Evolutionary conservation across 2,113 vertebrate genomes (phyloP), one percentile per base, ranked within the genome.

Genomic region (Meleagris gallopavo): DNA sequence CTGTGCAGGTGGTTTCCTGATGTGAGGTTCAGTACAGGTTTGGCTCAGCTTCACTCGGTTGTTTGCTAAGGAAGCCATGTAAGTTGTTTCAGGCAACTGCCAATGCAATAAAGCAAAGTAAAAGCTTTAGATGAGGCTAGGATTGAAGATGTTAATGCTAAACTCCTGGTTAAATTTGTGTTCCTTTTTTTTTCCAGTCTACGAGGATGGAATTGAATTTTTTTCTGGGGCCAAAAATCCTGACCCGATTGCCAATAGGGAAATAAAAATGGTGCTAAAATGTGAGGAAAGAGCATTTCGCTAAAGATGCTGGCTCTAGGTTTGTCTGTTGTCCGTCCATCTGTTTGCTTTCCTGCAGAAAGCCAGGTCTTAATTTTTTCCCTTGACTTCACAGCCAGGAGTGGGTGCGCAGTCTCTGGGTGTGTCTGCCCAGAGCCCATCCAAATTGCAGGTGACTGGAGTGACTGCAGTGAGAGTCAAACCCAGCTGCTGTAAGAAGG

Each of bases 181-280:
- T 58, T 78, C 52, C 7, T 16, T 46, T 57, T 57, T 38, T 10
- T 36, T 4, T 57, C 77, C 25, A 13, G 7, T 12, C 4, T 70
- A 0, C 36, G 34, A 70, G 46, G 4, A 10, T 22, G 41, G 52
- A 15, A 16, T 36, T 88, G 30, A 40, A 3, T 93, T 78, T 89
- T 41, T 74, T 9, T 87, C 83, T 91, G 83, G 46, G n/a, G 66
- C 6, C 22, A 57, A 83, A 88, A 93, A 72, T 88, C 69, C 18
- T 11, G 89, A 67, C 62, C 40, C 22, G 64, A 8, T 93, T 96
- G 52, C 80, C 70, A 83, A 96, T 96, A 62, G 14, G 30, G 22
- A 72, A 80, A 32, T 71, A 88, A 91, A 84, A 95, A 67, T 36
- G 62, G 46, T 54, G 13, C 60, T 91, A 82, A 87, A 89, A 80